phyloP scores from a whole-genome alignment of 2,113 vertebrate genomes.

The Manacus vitellinus region DNA sequence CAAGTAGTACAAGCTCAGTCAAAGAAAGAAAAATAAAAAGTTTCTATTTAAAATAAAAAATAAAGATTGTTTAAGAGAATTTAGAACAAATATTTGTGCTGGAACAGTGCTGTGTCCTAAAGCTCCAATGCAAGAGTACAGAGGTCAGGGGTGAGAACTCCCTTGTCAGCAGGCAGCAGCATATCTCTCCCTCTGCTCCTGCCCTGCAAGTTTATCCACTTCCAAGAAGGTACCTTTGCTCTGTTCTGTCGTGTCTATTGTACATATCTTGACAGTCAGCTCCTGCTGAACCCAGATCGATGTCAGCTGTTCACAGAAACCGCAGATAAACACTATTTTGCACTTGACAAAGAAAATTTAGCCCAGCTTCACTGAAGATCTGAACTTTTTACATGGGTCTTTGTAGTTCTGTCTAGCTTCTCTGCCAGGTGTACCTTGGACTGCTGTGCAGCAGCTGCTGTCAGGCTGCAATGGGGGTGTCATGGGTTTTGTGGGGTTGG shows the following conservation, averaged over 20 bases:
- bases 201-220: background rate
- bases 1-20: background rate
- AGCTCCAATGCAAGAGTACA: conserved; percentile 2
- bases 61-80: background rate
- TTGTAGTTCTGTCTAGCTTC: background rate
- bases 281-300: background rate
- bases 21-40: background rate
- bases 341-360: background rate
- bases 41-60: background rate
- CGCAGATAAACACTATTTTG: background rate
- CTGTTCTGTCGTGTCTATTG: background rate
- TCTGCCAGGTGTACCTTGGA: background rate
- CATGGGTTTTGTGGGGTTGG: background rate
- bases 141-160: conserved; percentile 28
- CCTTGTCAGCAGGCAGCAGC: conserved; percentile 2
- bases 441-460: background rate
- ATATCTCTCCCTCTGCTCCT: background rate
- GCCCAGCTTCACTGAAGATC: background rate
- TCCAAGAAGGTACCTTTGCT: conserved; percentile 15
- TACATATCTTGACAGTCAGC: background rate
- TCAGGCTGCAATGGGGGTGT: background rate
- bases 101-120: background rate
- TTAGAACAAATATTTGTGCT: conserved; percentile 47
- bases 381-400: fast-evolving
- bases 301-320: background rate